A percentile compares a stretch with the other conserved stretches of the same genome.
These are phyloP conservation scores for Bombyx mori DNA, from an alignment of 1,140 invertebrate species.

Conservation along the genomic window ASM3026992v2 NC_085121.1:2883001-2883500, in stretches of 20 bases:
- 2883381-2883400: slow-evolving; percentile 36
- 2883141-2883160: slow-evolving; percentile 15
- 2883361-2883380: slow-evolving; percentile 29
- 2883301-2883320: slow-evolving; percentile 16
- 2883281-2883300: slow-evolving; percentile 24
- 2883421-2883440: slow-evolving; percentile 27
- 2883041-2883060: slow-evolving; percentile 35
- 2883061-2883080: slow-evolving; percentile 43
- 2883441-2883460: slow-evolving; percentile 26
- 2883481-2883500: slow-evolving; percentile 20
- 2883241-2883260: slow-evolving; percentile 49
- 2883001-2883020: no score
- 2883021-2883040: slow-evolving; percentile 6
- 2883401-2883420: slow-evolving; percentile 44
- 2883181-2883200: slow-evolving; percentile 28
- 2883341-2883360: slow-evolving; percentile 27
- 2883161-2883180: slow-evolving; percentile 15
- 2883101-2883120: slow-evolving; percentile 17
- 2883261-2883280: slow-evolving; percentile 33
- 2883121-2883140: slow-evolving; percentile 27
- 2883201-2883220: slow-evolving; percentile 30
- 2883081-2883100: slow-evolving; percentile 30
- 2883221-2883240: slow-evolving; percentile 23
- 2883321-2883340: slow-evolving; percentile 25
- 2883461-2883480: slow-evolving; percentile 31